These are phyloP conservation scores for Apodemia duryi DNA, from an alignment of 2,888 invertebrate species.

Conservation along the genomic window DNA sequence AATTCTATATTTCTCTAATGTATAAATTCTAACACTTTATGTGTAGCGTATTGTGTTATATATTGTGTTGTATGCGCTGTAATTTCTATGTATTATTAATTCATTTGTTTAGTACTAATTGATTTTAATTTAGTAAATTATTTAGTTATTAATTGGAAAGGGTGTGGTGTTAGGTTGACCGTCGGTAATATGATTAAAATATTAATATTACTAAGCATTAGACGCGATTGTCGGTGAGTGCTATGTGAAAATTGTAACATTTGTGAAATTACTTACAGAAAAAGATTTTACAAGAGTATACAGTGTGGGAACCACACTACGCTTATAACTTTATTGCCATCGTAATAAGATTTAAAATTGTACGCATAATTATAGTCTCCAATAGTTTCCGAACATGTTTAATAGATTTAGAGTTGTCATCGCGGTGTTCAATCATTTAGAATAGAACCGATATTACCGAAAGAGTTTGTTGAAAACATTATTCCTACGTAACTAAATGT, in stretches of 20 bases:
- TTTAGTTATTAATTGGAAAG: conserved; percentile 30
- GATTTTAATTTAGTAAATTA: conserved; percentile 39
- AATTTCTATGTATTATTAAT: conserved; percentile 48
- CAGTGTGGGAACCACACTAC: neutral
- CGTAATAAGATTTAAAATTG: neutral
- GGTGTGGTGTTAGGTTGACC: conserved; percentile 14
- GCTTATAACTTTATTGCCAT: neutral
- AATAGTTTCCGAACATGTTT: neutral
- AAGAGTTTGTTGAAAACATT: neutral
- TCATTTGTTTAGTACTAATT: conserved; percentile 43
- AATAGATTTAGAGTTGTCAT: neutral
- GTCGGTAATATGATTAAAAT: conserved; percentile 17
- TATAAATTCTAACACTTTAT: conserved; percentile 14
- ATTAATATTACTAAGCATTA: conserved; percentile 14
- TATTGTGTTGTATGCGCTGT: conserved; percentile 45
- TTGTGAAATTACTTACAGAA: neutral
- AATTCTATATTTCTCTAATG: neutral
- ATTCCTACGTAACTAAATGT: neutral
- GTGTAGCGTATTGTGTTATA: conserved; percentile 18
- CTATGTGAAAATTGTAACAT: conserved; percentile 1
- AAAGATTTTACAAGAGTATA: neutral
- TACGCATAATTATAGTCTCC: neutral
- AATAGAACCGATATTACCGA: neutral
- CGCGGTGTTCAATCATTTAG: neutral
- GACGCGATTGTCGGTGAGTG: conserved; percentile 4